phyloP scores from a whole-genome alignment of 1,140 invertebrate genomes.

The Brachionus angularis region DNA sequence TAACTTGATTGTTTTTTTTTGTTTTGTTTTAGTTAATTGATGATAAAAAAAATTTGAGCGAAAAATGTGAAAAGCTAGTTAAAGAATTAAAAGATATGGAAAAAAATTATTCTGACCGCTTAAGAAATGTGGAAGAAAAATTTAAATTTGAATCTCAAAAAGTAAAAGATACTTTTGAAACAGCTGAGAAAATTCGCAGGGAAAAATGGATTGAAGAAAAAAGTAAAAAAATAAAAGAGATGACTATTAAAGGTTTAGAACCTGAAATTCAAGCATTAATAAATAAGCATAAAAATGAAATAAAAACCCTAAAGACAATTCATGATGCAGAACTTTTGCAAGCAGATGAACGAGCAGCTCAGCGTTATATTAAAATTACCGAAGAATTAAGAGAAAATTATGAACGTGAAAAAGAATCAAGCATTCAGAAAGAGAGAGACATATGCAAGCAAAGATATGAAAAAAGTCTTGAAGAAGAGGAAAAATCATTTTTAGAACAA shows the following conservation, averaged over 20 bases:
- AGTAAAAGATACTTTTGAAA: slow-evolving; percentile 55
- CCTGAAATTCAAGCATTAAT: slow-evolving; percentile 59
- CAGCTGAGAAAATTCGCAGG: slow-evolving; percentile 56
- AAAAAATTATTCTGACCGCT: slow-evolving; percentile 55
- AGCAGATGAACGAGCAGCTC: slow-evolving; percentile 56
- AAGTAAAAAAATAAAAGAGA: slow-evolving; percentile 60
- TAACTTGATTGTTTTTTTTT: not conserved
- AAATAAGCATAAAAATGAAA: slow-evolving; percentile 57
- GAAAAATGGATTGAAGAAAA: slow-evolving; percentile 60
- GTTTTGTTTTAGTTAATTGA: slow-evolving; percentile 54
- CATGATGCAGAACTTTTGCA: slow-evolving; percentile 57
- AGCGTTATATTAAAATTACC: slow-evolving; percentile 56
- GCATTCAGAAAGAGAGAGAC: slow-evolving; percentile 49
- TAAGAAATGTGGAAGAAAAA: slow-evolving; percentile 52
- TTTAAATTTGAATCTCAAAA: slow-evolving; percentile 54
- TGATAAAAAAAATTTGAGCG: slow-evolving; percentile 57
- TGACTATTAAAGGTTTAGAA: slow-evolving; percentile 59
- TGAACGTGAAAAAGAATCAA: slow-evolving; percentile 56
- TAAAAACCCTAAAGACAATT: slow-evolving; percentile 56
- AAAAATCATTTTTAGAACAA: slow-evolving; percentile 56
- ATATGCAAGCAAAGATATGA: slow-evolving; percentile 52
- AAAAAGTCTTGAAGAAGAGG: slow-evolving; percentile 58
- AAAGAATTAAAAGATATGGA: slow-evolving; percentile 56
- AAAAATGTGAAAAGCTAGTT: slow-evolving; percentile 57
- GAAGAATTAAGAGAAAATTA: slow-evolving; percentile 57